Conservation (phyloP, 1,140 invertebrate genomes). For the Cydia fagiglandana region DNA sequence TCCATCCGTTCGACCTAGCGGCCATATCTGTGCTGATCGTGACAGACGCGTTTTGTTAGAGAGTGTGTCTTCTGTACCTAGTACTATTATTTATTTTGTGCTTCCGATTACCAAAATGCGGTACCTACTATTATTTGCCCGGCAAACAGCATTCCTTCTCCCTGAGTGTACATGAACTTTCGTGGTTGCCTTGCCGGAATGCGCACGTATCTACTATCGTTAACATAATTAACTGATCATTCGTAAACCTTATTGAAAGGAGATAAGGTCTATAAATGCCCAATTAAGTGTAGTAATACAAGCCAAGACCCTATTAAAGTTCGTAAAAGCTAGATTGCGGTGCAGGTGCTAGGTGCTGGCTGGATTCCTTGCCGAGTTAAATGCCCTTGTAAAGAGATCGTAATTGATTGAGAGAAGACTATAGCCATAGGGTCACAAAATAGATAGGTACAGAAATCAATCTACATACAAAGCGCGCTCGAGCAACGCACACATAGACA, state of each 20-base stretch:
- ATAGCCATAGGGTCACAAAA: no score
- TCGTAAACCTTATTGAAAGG: no score
- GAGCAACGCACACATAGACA: no score
- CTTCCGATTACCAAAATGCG: not conserved
- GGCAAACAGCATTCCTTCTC: not conserved
- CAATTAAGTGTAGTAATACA: not conserved
- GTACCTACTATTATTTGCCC: not conserved
- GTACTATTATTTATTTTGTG: no score
- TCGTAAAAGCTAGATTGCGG: not conserved
- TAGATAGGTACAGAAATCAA: no score
- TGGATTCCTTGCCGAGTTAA: not conserved
- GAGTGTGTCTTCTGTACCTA: no score
- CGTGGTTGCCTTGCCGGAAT: conserved; percentile 15
- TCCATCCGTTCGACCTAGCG: no score
- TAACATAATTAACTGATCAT: no score
- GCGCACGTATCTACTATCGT: not conserved
- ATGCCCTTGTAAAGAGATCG: conserved; percentile 9
- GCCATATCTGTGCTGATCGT: no score
- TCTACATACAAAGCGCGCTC: no score
- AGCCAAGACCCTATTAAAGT: not conserved
- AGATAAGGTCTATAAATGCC: not conserved
- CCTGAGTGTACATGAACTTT: conserved; percentile 13
- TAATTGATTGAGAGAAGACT: not conserved
- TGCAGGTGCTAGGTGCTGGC: not conserved
- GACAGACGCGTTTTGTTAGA: no score